Percentiles rank a stretch among this genome's conserved stretches.
Conservation (phyloP, 92 coral and sea anemone genomes). For the Actinostola sp. region DNA sequence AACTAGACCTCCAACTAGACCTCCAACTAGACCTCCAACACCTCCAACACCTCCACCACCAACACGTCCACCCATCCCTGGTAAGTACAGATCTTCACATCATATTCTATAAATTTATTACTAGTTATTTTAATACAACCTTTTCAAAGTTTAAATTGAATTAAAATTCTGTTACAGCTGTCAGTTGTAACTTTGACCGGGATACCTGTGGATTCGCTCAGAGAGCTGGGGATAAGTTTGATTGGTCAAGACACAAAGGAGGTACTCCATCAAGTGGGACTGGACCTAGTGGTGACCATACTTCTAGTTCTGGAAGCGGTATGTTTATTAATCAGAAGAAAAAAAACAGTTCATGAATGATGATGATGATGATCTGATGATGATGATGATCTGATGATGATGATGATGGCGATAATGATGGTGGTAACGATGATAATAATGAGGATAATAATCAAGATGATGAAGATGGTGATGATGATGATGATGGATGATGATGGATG, state of each 20-base stretch:
- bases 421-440: too few species aligned
- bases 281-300: conserved; percentile 47
- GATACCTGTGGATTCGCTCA: conserved; percentile 49
- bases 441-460: too few species aligned
- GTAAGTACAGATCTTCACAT: background rate
- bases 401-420: too few species aligned
- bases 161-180: background rate
- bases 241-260: conserved; percentile 36
- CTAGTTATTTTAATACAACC: background rate
- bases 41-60: conserved; percentile 1
- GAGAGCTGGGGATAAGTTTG: conserved; percentile 37
- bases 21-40: too few species aligned
- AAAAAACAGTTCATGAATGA: too few species aligned
- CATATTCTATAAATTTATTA: background rate
- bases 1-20: background rate
- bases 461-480: too few species aligned
- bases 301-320: conserved; percentile 35
- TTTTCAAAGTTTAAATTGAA: background rate
- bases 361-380: too few species aligned
- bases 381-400: too few species aligned
- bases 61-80: background rate
- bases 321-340: background rate
- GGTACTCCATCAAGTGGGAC: conserved; percentile 30
- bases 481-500: too few species aligned
- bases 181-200: conserved; percentile 34